phyloP scores from a whole-genome alignment of 1,140 invertebrate species.

The Galleria mellonella region DNA sequence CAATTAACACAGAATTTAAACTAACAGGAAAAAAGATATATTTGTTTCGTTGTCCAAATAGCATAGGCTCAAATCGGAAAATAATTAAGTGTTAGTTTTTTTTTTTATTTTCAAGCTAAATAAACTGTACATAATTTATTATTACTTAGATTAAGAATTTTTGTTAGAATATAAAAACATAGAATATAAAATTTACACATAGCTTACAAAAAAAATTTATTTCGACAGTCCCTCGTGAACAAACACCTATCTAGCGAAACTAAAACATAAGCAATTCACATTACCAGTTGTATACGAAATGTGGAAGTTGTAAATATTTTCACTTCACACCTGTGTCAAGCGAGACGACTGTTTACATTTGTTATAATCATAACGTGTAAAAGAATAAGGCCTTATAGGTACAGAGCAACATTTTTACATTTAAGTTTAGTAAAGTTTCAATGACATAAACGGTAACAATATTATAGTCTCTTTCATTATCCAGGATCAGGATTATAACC shows the following conservation, averaged over 20 bases:
- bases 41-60: too few relatives aligned
- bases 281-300: conserved; percentile 21
- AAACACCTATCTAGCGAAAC: conserved; percentile 14
- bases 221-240: conserved; percentile 6
- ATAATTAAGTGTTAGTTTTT: too few relatives aligned
- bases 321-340: conserved; percentile 55
- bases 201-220: conserved; percentile 8
- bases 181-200: background rate
- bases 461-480: background rate
- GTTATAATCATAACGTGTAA: conserved; percentile 8
- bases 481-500: conserved; percentile 5
- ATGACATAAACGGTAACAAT: background rate
- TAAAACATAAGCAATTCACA: conserved; percentile 13
- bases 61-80: too few relatives aligned
- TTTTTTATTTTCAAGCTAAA: too few relatives aligned
- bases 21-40: too few relatives aligned
- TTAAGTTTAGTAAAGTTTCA: background rate
- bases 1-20: too few relatives aligned
- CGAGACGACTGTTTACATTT: conserved; percentile 32
- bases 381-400: background rate
- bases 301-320: conserved; percentile 18
- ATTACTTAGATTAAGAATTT: conserved; percentile 16
- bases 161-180: too few relatives aligned
- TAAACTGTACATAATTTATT: background rate
- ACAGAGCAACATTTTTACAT: background rate